Base-by-base conservation (phyloP, 2,797 vertebrate genomes). In the Enteromius viviparus region DNA sequence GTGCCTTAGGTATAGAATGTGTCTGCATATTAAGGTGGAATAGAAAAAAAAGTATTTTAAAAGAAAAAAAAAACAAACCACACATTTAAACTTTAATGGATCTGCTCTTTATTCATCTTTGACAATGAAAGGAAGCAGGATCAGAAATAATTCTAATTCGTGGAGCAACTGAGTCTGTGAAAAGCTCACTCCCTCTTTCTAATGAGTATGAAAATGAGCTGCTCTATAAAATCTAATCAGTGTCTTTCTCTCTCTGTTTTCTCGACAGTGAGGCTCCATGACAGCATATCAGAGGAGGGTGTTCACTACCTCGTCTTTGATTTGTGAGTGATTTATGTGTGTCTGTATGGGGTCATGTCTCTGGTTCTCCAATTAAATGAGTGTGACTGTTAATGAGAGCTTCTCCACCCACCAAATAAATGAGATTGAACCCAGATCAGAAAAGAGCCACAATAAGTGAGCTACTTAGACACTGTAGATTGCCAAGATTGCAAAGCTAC, bases 221-320 rank as follows among this genome's bases (percentile, higher is more conserved):
- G 58, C 40, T 74, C 12, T 14, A 53, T 51, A 15, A n/a, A 58
- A 19, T 76, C 81, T 85, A 82, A 87, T 89, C 1, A 86, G 71
- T 84, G 1, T 70, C 51, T 83, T 66, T 87, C 66, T 88, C 87
- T 83, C 64, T 83, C 42, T 71, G 3, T 72, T 76, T 84, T 55
- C 88, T 85, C 88, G 80, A 79, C 82, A 97, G 96, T 97, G 89
- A 91, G 96, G 85, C 96, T 97, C 88, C 96, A 97, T 88, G 96
- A 97, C 92, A 97, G 96, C 93, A 97, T 97, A 94, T 97, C 96
- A 49, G 96, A 99, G 91, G 97, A 99, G 90, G 97, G 97, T 88
- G 98, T 96, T 92, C 98, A 99, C 94, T 99, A 99, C 92, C 94
- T 99, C 91, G 97, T 99, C 91, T 99, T 99, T 92, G 98, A 99